Conservation (phyloP, 64 coral and sea anemone species). For the Porites lutea region DNA sequence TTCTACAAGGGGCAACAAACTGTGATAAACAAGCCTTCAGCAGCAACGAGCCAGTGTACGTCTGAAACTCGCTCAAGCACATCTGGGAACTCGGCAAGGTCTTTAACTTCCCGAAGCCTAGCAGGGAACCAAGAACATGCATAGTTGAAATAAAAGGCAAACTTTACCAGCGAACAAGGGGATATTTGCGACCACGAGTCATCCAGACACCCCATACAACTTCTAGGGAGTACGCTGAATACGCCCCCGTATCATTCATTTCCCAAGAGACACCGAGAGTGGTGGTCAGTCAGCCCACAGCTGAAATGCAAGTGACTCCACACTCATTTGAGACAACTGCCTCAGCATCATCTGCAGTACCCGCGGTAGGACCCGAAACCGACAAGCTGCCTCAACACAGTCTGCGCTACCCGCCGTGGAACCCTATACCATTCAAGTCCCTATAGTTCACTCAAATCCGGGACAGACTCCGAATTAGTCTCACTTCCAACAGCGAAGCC, state of each 20-base stretch:
- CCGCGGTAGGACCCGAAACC: no score
- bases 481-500: slow-evolving; percentile 25
- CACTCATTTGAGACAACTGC: no score
- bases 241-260: no score
- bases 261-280: no score
- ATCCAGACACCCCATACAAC: neutral
- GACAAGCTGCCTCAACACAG: no score
- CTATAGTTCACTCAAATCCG: neutral
- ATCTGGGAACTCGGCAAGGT: slow-evolving; percentile 51
- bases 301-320: no score
- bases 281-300: no score
- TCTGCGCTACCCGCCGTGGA: no score
- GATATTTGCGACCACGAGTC: slow-evolving; percentile 16
- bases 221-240: no score
- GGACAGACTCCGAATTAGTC: neutral
- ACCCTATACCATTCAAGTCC: no score
- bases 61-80: slow-evolving; percentile 55
- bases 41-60: slow-evolving; percentile 39
- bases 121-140: slow-evolving; percentile 66
- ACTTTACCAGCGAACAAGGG: slow-evolving; percentile 61
- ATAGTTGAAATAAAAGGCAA: slow-evolving; percentile 57
- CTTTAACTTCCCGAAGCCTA: slow-evolving; percentile 43
- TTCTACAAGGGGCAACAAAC: slow-evolving; percentile 58
- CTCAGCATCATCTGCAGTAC: no score
- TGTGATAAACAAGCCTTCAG: slow-evolving; percentile 21